A percentile compares a stretch with the other conserved stretches of the same genome.
These are phyloP conservation scores for Lycia hirtaria DNA, from an alignment of 2,888 invertebrate species.

Conservation along the genomic window DNA sequence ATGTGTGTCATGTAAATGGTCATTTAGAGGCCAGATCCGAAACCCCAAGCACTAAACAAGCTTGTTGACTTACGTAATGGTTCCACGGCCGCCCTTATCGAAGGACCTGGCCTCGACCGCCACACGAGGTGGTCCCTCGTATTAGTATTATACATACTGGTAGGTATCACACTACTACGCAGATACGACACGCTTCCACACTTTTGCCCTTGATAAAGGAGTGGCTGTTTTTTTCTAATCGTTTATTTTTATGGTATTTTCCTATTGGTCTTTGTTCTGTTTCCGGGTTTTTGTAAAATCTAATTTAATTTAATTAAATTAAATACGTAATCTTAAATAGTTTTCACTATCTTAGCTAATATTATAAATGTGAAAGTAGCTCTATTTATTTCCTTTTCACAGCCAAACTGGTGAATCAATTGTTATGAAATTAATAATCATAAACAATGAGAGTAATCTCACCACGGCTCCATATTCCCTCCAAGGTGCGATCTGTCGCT, in stretches of 20 bases:
- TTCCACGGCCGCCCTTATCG: conserved; percentile 30
- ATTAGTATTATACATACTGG: not conserved
- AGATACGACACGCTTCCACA: conserved; percentile 14
- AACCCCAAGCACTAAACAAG: no score
- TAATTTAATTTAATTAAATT: no score
- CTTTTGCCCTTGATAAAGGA: not conserved
- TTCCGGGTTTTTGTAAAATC: not conserved
- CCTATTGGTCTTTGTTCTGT: not conserved
- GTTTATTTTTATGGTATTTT: not conserved
- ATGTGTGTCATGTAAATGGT: no score
- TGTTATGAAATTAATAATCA: not conserved
- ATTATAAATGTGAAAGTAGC: no score
- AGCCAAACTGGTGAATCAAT: no score
- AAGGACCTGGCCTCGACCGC: conserved; percentile 28
- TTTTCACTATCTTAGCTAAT: no score
- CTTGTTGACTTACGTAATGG: conserved; percentile 17
- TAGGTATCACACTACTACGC: not conserved
- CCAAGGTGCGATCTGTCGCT: conserved; percentile 91
- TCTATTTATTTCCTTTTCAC: no score
- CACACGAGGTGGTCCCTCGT: no score
- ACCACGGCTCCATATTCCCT: conserved; percentile 92
- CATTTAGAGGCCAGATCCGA: no score
- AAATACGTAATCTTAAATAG: no score
- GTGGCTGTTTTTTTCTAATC: not conserved
- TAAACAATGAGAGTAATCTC: conserved; percentile 41